A percentile compares a stretch with the other conserved stretches of the same genome.
phyloP scores from a whole-genome alignment of 2,113 vertebrate species.

The Heptranchias perlo region DNA sequence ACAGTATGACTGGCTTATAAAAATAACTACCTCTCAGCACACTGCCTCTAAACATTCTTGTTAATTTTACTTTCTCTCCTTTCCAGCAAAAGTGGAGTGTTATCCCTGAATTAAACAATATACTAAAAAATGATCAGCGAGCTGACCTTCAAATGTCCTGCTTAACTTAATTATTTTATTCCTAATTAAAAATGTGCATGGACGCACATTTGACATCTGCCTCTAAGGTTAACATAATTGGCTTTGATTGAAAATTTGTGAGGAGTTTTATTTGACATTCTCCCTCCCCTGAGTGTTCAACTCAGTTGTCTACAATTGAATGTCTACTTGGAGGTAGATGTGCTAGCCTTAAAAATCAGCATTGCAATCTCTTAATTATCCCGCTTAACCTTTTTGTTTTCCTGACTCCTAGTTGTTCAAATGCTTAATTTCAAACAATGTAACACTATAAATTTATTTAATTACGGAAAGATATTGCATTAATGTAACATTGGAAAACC shows the following conservation, averaged over 20 bases:
- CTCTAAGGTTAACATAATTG: conserved; percentile 24
- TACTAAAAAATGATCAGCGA: background rate
- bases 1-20: background rate
- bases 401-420: background rate
- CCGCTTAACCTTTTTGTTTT: background rate
- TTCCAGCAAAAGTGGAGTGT: background rate
- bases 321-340: background rate
- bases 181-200: conserved; percentile 28
- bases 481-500: background rate
- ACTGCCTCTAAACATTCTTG: background rate
- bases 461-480: background rate
- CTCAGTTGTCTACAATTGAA: conserved; percentile 3
- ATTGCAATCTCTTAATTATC: background rate
- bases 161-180: conserved; percentile 29
- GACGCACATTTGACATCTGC: conserved; percentile 34
- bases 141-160: conserved; percentile 18
- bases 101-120: conserved; percentile 9
- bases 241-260: conserved; percentile 32
- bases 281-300: background rate
- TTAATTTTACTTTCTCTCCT: background rate
- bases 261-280: conserved; percentile 17
- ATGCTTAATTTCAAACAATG: background rate
- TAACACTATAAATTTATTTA: background rate
- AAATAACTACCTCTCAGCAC: background rate
- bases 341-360: background rate